Conservation (phyloP, 2,113 vertebrate genomes). For the Pseudopodoces humilis region DNA sequence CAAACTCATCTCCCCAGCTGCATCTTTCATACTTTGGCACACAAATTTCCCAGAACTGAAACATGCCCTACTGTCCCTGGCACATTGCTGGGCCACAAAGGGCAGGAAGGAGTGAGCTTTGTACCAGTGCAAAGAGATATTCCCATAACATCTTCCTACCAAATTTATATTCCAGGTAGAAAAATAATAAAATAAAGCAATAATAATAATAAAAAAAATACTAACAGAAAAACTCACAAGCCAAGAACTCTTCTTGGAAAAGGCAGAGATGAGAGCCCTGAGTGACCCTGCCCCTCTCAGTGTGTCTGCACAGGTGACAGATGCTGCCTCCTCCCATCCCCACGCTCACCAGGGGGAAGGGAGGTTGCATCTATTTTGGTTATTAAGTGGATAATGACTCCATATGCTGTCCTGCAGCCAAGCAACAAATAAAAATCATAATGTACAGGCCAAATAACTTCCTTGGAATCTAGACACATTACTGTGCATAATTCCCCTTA, state of each 20-base stretch:
- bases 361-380: slow-evolving; percentile 10
- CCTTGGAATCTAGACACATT: slow-evolving; percentile 7
- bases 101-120: background rate
- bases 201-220: rapidly evolving
- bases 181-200: background rate
- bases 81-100: background rate
- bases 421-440: slow-evolving; percentile 53
- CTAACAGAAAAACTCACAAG: background rate
- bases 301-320: slow-evolving; percentile 16
- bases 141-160: background rate
- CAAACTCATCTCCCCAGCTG: background rate
- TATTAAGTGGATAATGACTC: slow-evolving; percentile 67
- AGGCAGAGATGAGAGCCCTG: background rate
- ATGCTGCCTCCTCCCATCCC: background rate
- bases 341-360: background rate
- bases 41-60: background rate
- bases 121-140: background rate
- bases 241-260: background rate
- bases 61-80: background rate
- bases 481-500: slow-evolving; percentile 46
- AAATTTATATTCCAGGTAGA: background rate
- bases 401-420: slow-evolving; percentile 34
- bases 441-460: slow-evolving; percentile 37
- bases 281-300: background rate
- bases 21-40: background rate